These are phyloP conservation scores for Dasyornis broadbenti DNA, from an alignment of 2,113 vertebrate species.

Conservation along the genomic window DNA sequence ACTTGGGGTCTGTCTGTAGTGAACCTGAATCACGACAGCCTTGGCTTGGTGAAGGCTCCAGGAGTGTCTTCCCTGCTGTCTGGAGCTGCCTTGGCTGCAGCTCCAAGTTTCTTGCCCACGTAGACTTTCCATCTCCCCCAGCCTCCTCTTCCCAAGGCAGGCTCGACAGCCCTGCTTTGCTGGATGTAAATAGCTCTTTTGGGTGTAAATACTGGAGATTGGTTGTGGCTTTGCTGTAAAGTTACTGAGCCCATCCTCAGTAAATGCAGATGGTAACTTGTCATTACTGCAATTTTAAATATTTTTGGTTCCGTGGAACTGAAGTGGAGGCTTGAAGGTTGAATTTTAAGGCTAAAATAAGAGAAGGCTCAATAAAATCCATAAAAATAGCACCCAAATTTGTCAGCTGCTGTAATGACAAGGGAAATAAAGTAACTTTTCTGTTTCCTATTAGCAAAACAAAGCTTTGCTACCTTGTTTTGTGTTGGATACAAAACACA, in stretches of 20 bases:
- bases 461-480: not conserved
- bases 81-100: slow-evolving; percentile 34
- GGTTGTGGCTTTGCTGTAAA: slow-evolving; percentile 14
- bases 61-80: slow-evolving; percentile 27
- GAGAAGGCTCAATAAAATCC: slow-evolving; percentile 11
- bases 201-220: slow-evolving; percentile 51
- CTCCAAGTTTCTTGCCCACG: not conserved
- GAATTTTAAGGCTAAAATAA: slow-evolving; percentile 29
- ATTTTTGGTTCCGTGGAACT: slow-evolving; percentile 10
- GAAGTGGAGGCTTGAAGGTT: slow-evolving; percentile 25
- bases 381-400: not conserved
- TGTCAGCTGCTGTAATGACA: slow-evolving; percentile 16
- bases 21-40: not conserved
- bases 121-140: not conserved
- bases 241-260: not conserved
- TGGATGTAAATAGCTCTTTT: slow-evolving; percentile 12
- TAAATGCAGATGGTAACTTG: slow-evolving; percentile 33
- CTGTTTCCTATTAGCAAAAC: not conserved
- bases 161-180: not conserved
- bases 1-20: not conserved
- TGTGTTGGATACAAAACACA: accelerated
- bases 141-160: not conserved
- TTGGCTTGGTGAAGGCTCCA: not conserved
- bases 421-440: not conserved
- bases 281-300: not conserved